Percentiles rank a stretch among this genome's conserved stretches.
Conservation (phyloP, 2,113 vertebrate species). For the Alligator mississippiensis region DNA sequence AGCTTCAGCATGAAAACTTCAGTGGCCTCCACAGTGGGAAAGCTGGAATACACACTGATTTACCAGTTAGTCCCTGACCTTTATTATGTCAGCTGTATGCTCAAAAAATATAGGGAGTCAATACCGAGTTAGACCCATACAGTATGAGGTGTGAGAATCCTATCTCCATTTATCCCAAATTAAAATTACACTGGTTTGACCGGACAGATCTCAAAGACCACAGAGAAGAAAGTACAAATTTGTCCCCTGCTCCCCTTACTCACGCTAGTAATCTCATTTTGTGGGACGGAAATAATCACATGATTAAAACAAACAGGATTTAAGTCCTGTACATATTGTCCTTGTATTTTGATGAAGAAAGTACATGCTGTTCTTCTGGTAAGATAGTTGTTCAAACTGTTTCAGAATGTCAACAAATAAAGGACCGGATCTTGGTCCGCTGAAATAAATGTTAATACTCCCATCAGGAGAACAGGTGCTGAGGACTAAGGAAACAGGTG, state of each 20-base stretch:
- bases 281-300: background rate
- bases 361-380: background rate
- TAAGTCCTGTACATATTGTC: background rate
- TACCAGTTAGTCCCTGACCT: background rate
- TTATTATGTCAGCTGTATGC: background rate
- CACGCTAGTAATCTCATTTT: background rate
- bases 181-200: background rate
- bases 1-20: background rate
- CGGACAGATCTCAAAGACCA: background rate
- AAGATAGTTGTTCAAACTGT: background rate
- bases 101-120: background rate
- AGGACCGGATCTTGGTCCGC: background rate
- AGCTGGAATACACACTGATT: background rate
- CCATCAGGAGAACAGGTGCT: slow-evolving; percentile 11
- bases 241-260: background rate
- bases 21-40: background rate
- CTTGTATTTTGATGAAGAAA: background rate
- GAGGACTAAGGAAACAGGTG: slow-evolving; percentile 56
- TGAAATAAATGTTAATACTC: slow-evolving; percentile 20
- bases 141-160: background rate
- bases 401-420: background rate
- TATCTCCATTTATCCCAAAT: background rate
- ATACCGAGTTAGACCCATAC: background rate
- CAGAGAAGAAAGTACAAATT: background rate
- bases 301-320: background rate